These are phyloP conservation scores for Phallusia fumigata DNA, from an alignment of 23 tunicate species.

Conservation along the genomic window DNA sequence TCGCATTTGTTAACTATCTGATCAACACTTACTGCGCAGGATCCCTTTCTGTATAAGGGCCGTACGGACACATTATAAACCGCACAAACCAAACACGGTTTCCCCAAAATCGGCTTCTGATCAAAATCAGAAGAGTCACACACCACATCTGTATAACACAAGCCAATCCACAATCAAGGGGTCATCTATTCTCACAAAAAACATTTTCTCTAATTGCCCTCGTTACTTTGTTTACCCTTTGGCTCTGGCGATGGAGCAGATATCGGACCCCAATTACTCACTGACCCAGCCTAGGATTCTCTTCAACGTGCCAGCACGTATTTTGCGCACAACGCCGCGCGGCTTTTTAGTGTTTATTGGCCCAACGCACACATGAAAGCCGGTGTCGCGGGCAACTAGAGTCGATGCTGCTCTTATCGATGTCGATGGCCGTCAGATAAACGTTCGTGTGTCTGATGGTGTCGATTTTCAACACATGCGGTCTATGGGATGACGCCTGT, in stretches of 20 bases:
- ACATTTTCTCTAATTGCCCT: not conserved
- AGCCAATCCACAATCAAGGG: not conserved
- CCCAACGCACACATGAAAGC: constrained; percentile 2
- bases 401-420: not conserved
- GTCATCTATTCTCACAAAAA: not conserved
- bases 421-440: not conserved
- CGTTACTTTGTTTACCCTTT: not conserved
- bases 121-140: not conserved
- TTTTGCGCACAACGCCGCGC: not conserved
- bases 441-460: not conserved
- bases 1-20: too few species aligned
- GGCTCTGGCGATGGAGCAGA: not conserved
- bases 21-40: too few species aligned
- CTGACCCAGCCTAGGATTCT: too few species aligned
- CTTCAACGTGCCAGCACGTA: not conserved
- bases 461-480: not conserved
- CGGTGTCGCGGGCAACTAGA: not conserved
- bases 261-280: not conserved
- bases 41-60: too few species aligned
- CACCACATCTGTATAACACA: not conserved
- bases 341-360: not conserved
- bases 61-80: too few species aligned
- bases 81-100: too few species aligned
- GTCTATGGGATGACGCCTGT: too few species aligned
- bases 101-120: not conserved